Base-by-base conservation (phyloP, 2,797 vertebrate genomes). In the Lycodopsis pacificus region DNA sequence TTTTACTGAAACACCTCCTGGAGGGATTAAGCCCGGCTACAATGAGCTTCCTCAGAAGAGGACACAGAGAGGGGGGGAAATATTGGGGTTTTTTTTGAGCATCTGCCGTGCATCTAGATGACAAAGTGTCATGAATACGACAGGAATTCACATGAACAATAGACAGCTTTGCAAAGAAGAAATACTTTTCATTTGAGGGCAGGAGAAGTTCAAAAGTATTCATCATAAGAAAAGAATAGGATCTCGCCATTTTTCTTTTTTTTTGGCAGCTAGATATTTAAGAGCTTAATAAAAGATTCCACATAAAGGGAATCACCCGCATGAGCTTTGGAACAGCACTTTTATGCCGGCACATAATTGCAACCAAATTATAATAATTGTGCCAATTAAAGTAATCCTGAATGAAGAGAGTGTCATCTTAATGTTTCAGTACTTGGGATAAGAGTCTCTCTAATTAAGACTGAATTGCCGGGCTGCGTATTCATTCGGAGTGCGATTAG, bases 351-450 rank as follows among this genome's bases (percentile, higher is more conserved):
- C 92, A 95, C 93, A 95, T 98, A 97, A 98, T 98, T 98, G 97
- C 95, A 93, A 96, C 95, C 95, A 97, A 99, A 98, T 98, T 97
- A 97, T 96, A 98, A 97, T 98, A 99, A 99, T 98, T 98, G 97
- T 97, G 91, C 95, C 97, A 98, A 97, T 99, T 98, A 98, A 98
- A 98, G 96, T 96, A 97, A 98, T 97, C 96, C 96, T 96, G 96
- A 97, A 97, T 96, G 97, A 97, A 96, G 96, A 96, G 96, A 97
- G 96, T 96, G 96, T 98, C 97, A 97, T 98, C 96, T 98, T 98
- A 97, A 98, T 97, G 97, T 97, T 96, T 96, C 94, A 94, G 91
- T 95, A 95, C 96, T 96, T 96, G 96, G 95, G 92, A 96, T 96
- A 96, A 96, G 95, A 96, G 97, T 95, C 95, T 95, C 95, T 95